Evolutionary conservation across 2,113 vertebrate genomes (phyloP).

Genomic region (Hypocryptadius cinnamomeus): DNA sequence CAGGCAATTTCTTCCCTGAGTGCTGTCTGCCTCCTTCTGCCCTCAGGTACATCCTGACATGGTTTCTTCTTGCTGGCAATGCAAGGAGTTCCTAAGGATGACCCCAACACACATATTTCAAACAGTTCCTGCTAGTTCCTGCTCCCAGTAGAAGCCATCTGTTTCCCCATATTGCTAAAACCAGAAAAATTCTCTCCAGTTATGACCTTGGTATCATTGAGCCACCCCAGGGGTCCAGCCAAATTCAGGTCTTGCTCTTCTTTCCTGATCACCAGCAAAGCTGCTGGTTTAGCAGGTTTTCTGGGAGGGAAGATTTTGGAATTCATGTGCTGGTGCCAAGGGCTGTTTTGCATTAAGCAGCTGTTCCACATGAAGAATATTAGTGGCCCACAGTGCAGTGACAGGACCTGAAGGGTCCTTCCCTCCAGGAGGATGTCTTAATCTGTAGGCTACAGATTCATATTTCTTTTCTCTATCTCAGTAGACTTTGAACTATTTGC

Average conservation of each 20-base stretch:
- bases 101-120: not conserved
- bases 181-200: not conserved
- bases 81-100: not conserved
- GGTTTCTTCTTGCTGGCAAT: not conserved
- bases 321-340: not conserved
- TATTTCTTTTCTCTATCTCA: not conserved
- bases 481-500: not conserved
- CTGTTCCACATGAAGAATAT: not conserved
- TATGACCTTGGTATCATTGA: not conserved
- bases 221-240: not conserved
- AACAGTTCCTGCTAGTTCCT: too few species aligned
- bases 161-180: not conserved
- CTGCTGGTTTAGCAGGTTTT: not conserved
- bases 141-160: not conserved
- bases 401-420: not conserved
- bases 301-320: not conserved
- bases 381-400: not conserved
- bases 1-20: not conserved
- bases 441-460: not conserved
- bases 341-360: not conserved
- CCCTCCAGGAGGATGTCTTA: not conserved
- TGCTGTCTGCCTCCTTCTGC: not conserved
- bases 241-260: not conserved
- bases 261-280: not conserved
- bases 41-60: not conserved